phyloP scores from a whole-genome alignment of 2,888 invertebrate species.

The Alviniconcha strummeri region DNA sequence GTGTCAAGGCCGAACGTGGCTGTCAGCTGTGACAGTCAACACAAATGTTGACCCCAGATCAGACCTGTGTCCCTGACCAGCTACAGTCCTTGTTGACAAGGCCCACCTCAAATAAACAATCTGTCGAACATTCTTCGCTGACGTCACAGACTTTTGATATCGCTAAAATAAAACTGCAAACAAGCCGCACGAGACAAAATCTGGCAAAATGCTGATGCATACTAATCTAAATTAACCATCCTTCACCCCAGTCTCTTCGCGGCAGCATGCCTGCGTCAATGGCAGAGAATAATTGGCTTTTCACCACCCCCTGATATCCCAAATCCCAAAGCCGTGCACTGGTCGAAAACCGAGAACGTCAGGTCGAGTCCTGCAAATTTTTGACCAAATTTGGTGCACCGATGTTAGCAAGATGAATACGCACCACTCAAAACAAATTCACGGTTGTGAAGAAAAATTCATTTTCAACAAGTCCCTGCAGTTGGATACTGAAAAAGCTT shows the following conservation, averaged over 20 bases:
- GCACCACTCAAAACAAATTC: constrained; percentile 4
- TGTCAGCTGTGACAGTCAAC: neutral
- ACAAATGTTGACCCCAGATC: neutral
- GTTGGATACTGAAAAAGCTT: neutral
- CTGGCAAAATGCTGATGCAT: too few relatives aligned
- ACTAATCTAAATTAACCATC: too few relatives aligned
- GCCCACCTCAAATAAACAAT: constrained; percentile 33
- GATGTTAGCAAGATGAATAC: neutral
- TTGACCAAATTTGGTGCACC: constrained; percentile 30
- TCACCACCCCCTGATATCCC: constrained; percentile 22
- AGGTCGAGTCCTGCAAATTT: constrained; percentile 22
- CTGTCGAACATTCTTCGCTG: constrained; percentile 33
- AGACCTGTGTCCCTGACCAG: constrained; percentile 14
- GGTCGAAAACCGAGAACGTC: constrained; percentile 28
- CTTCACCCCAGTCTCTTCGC: neutral
- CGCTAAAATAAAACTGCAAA: too few relatives aligned
- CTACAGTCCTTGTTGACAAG: constrained; percentile 44
- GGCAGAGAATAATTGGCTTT: constrained; percentile 24
- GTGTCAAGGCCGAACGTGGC: neutral
- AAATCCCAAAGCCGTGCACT: constrained; percentile 27
- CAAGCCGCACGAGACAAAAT: too few relatives aligned
- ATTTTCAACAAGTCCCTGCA: neutral
- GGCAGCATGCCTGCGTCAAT: neutral
- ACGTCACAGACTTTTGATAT: constrained; percentile 25
- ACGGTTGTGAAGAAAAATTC: neutral